Evolutionary conservation across 2,888 invertebrate species (phyloP).

Genomic region (Caenorhabditis sp.): DNA sequence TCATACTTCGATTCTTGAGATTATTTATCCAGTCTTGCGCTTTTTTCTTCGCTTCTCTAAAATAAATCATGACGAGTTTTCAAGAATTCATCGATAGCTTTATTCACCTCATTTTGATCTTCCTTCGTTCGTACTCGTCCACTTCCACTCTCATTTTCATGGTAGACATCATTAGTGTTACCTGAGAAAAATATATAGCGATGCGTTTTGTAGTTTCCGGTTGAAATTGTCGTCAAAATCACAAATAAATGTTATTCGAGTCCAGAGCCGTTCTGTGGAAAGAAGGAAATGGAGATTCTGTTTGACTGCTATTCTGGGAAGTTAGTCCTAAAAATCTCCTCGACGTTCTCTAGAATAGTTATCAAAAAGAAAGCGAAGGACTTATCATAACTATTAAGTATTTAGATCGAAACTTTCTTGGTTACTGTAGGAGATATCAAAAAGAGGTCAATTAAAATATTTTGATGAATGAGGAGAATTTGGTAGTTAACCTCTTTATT

Average conservation of each 20-base stretch:
- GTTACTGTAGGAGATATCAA: too few relatives aligned
- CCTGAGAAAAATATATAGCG: constrained; percentile 48
- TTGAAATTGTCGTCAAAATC: constrained; percentile 22
- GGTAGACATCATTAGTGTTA: constrained; percentile 65
- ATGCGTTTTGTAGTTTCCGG: constrained; percentile 13
- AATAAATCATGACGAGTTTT: neutral
- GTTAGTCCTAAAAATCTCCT: neutral
- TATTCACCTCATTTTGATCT: constrained; percentile 61
- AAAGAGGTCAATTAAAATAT: too few relatives aligned
- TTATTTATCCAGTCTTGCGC: constrained; percentile 68
- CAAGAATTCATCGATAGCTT: neutral
- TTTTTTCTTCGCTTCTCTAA: constrained; percentile 61
- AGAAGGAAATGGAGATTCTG: neutral
- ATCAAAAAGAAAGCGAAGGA: too few relatives aligned
- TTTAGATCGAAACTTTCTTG: too few relatives aligned
- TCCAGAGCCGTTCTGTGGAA: neutral
- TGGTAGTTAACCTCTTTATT: too few relatives aligned
- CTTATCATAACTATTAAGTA: too few relatives aligned
- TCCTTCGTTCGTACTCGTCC: constrained; percentile 59
- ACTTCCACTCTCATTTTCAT: constrained; percentile 68
- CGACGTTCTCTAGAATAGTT: neutral
- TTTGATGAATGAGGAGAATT: too few relatives aligned
- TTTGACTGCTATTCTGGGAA: constrained; percentile 9
- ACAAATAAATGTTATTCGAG: constrained; percentile 30
- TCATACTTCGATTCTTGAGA: constrained; percentile 45